Evolutionary conservation across 2,113 vertebrate genomes (phyloP), one percentile per base, ranked within the genome.

Genomic region (Sinocyclocheilus rhinocerous): DNA sequence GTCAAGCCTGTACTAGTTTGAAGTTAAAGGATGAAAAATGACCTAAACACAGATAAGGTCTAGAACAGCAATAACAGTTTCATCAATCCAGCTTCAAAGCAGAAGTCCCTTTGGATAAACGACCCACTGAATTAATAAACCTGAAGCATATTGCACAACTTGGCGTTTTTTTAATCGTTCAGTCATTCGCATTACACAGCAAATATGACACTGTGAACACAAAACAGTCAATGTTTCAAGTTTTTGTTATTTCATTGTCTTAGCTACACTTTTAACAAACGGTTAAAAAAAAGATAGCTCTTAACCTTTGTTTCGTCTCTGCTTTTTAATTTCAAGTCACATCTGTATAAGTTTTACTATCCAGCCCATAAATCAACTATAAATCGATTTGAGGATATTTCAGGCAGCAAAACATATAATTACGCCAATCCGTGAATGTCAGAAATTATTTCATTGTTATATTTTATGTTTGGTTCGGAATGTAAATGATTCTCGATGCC

Each of bases 401-500:
- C 18, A n/a, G 0, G 20, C n/a, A 11, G 2, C 9, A n/a, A 61
- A 61, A n/a, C 22, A 42, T 73, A 42, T 42, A 22, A 59, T 39
- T 2, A 78, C 6, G 12, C 55, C 39, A 12, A 15, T 59, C 4
- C 29, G 18, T 13, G 33, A 59, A 39, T 7, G n/a, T 0, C 76
- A 79, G 5, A 59, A 79, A 20, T 61, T 1, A 61, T 79, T 61
- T 79, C 22, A 42, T 80, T 80, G 77, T 42, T 24, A 7, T 61
- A 7, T 61, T 61, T 42, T 8, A 61, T n/a, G 20, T 13, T 42
- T 59, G 50, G 11, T 11, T 80, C 5, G 13, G 3, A 63, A 61
- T 73, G 36, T n/a, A 45, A 10, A 73, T 42, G 20, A n/a, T 42
- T 45, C 70, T 73, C 10, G 70, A 45, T n/a, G 36, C 70, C 18